A percentile compares a stretch with the other conserved stretches of the same genome.
Conservation (phyloP, 2,113 vertebrate species). For the Actenoides hombroni region DNA sequence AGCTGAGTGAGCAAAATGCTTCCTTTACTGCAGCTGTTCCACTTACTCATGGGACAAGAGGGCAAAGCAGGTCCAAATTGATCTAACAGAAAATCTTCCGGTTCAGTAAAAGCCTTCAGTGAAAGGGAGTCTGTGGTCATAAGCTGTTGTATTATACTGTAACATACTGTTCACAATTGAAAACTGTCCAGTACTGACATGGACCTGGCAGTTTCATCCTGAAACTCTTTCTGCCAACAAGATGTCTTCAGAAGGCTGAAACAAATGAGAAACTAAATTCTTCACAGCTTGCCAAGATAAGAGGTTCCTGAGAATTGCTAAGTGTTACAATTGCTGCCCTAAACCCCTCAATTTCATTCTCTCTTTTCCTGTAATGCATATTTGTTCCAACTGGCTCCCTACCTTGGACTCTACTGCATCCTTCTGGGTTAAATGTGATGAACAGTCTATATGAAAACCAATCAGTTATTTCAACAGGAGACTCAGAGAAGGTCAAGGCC, state of each 20-base stretch:
- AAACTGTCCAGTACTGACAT: slow-evolving; percentile 44
- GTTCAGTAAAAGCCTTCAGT: neutral
- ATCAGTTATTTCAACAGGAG: slow-evolving; percentile 52
- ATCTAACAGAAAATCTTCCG: slow-evolving; percentile 7
- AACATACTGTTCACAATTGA: slow-evolving; percentile 10
- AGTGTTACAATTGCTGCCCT: slow-evolving; percentile 64
- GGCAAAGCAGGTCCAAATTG: neutral
- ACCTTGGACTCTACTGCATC: slow-evolving; percentile 15
- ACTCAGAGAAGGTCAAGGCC: slow-evolving; percentile 20
- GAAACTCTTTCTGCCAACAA: slow-evolving; percentile 49
- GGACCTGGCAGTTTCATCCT: slow-evolving; percentile 43
- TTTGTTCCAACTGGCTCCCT: slow-evolving; percentile 71
- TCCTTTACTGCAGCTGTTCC: neutral
- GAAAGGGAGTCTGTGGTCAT: neutral
- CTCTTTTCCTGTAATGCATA: slow-evolving; percentile 35
- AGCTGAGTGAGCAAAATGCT: neutral
- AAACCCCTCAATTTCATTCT: slow-evolving; percentile 71
- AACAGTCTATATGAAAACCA: slow-evolving; percentile 42
- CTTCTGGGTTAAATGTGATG: slow-evolving; percentile 69
- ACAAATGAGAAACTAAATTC: slow-evolving; percentile 66
- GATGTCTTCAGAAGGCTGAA: slow-evolving; percentile 64
- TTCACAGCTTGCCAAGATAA: slow-evolving; percentile 70
- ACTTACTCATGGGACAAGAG: neutral
- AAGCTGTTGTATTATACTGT: neutral
- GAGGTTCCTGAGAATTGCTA: slow-evolving; percentile 55